Base-by-base conservation (phyloP, 2,797 vertebrate species). In the Erithacus rubecula region DNA sequence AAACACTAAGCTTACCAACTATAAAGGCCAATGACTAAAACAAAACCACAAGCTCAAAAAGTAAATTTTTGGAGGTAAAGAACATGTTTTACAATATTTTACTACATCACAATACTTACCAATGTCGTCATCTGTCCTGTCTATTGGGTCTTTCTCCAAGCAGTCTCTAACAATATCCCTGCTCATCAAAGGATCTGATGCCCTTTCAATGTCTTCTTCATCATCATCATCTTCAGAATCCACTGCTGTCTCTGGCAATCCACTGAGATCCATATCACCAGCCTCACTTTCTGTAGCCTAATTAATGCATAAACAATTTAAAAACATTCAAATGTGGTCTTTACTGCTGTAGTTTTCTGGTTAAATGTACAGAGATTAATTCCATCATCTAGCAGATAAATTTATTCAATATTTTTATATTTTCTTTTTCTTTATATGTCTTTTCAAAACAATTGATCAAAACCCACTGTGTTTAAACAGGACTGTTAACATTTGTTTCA, bases 251-350 rank as follows among this genome's bases (percentile, higher is more conserved):
- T 99, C 99, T 15, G 99, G 99, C 96, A 99, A 98, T 91, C 99
- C 99, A 92, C 99, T 99, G 93, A 99, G 98, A 98, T 99, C 99
- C 99, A 99, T 99, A 98, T 99, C 99, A 78, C 99, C 99, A 49
- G 98, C 98, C 97, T 99, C 99, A 97, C 99, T 99, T 98, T 99
- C 99, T 77, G 99, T 99, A 97, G 99, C 99, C 99, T 99, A 82
- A 95, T 67, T 72, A 5, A 90, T 2, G 53, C 9, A 41, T 23
- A 83, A 88, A 89, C 36, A 72, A 80, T 87, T 60, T 9, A 58
- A 76, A 71, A 88, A 53, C 6, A 71, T 70, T 68, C n/a, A 84
- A 60, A 65, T 15, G 6, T 14, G n/a, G 15, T 47, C 17, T 60
- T 64, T 36, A 59, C 29, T 65, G 43, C 30, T 77, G 64, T 24